Percentiles rank a stretch among this genome's conserved stretches.
Conservation (phyloP, 2,888 invertebrate species). For the Diadegma fenestrale region DNA sequence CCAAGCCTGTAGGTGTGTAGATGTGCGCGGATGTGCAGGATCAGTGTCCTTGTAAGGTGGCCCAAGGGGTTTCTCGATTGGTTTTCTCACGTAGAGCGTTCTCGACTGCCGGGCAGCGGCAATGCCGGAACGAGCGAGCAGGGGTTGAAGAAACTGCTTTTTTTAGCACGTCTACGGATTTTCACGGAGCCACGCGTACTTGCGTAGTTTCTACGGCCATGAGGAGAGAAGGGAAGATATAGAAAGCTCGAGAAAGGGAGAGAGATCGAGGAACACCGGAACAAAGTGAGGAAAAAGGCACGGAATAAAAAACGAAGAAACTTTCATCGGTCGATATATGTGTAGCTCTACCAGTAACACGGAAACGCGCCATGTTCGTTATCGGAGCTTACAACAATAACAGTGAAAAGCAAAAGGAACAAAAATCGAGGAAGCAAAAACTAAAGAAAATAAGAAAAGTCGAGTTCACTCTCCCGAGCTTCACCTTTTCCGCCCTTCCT, state of each 20-base stretch:
- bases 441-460: background rate
- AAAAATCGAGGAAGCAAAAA: background rate
- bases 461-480: slow-evolving; percentile 5
- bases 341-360: background rate
- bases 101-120: background rate
- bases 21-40: background rate
- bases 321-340: slow-evolving; percentile 1
- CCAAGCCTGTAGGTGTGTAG: background rate
- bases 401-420: slow-evolving; percentile 12
- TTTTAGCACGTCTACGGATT: slow-evolving; percentile 55
- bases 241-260: background rate
- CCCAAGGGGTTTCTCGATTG: slow-evolving; percentile 48
- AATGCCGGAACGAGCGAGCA: background rate
- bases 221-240: background rate
- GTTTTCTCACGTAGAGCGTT: slow-evolving; percentile 23
- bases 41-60: background rate
- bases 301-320: background rate
- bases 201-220: background rate
- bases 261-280: background rate
- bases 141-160: slow-evolving; percentile 42
- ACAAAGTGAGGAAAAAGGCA: background rate
- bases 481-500: slow-evolving; percentile 13
- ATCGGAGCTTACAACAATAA: slow-evolving; percentile 33
- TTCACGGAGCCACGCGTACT: slow-evolving; percentile 39
- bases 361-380: slow-evolving; percentile 12